A percentile compares a stretch with the other conserved stretches of the same genome.
These are phyloP conservation scores for Cryptotis parvus DNA, from an alignment of 2,113 vertebrate species.

Conservation along the genomic window DNA sequence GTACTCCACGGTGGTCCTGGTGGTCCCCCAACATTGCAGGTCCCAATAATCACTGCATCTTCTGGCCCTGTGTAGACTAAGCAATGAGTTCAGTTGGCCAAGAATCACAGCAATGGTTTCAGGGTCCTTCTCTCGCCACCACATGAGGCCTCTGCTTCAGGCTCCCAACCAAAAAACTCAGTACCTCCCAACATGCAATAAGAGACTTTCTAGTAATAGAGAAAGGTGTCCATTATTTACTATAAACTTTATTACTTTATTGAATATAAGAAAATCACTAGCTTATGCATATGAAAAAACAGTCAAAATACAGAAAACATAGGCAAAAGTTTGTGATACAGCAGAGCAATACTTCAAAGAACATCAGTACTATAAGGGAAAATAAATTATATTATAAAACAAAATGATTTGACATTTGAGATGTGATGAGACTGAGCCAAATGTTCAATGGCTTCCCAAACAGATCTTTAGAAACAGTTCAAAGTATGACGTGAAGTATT, in stretches of 20 bases:
- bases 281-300: constrained; percentile 2
- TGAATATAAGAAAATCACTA: not conserved
- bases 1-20: too few species aligned
- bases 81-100: too few species aligned
- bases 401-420: not conserved
- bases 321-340: not conserved
- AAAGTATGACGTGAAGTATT: not conserved
- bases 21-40: too few species aligned
- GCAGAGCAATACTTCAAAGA: constrained; percentile 14
- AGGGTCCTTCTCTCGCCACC: too few species aligned
- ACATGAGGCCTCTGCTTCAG: too few species aligned
- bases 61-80: too few species aligned
- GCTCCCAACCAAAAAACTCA: too few species aligned
- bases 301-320: not conserved
- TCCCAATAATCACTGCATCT: too few species aligned
- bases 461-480: not conserved
- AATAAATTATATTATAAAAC: not conserved
- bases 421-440: not conserved
- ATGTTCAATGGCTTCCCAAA: not conserved
- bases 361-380: not conserved
- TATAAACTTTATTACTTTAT: not conserved
- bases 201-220: constrained; percentile 29
- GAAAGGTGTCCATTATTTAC: not conserved
- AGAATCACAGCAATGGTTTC: too few species aligned
- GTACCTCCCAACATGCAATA: not conserved